phyloP scores from a whole-genome alignment of 2,888 invertebrate genomes.

The Hemaris fuciformis region DNA sequence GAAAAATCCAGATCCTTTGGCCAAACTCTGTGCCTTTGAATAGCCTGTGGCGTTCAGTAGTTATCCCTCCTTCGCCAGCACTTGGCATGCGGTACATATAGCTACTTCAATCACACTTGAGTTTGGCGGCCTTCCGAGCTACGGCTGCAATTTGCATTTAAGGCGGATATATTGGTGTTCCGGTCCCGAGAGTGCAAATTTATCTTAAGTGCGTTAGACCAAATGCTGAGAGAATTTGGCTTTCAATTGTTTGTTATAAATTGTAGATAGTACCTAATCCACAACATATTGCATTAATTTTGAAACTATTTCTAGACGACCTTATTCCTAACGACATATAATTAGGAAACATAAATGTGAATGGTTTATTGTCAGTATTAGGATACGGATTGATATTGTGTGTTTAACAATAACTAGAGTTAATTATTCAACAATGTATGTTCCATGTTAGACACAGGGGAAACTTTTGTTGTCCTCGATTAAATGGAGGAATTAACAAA shows the following conservation, averaged over 20 bases:
- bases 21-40: background rate
- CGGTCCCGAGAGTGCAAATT: background rate
- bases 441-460: too few relatives aligned
- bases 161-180: background rate
- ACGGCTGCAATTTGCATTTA: background rate
- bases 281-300: too few relatives aligned
- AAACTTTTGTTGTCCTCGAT: too few relatives aligned
- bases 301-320: background rate
- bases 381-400: background rate
- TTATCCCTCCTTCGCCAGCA: background rate
- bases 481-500: constrained; percentile 11
- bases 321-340: background rate
- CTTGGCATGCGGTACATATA: background rate
- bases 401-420: too few relatives aligned
- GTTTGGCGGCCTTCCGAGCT: background rate
- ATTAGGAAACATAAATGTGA: background rate
- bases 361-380: background rate
- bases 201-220: background rate
- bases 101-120: background rate
- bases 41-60: background rate
- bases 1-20: too few relatives aligned
- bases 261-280: too few relatives aligned
- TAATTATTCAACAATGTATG: too few relatives aligned
- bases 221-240: background rate
- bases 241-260: background rate